Percentiles rank a stretch among this genome's conserved stretches.
Conservation (phyloP, 2,797 vertebrate species). For the Loriculus beryllinus region DNA sequence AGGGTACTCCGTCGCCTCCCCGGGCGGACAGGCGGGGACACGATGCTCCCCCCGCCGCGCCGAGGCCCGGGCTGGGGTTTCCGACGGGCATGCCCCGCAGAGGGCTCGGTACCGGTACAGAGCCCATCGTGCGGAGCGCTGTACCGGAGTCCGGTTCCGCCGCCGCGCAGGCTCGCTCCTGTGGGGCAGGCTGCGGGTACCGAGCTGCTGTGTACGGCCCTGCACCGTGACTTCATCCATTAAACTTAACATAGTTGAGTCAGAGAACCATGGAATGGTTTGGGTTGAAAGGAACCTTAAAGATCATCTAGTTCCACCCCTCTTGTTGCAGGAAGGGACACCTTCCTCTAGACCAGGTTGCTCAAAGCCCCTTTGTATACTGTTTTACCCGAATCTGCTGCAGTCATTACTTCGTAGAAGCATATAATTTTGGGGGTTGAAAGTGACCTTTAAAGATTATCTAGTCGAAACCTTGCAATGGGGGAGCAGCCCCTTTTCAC, state of each 20-base stretch:
- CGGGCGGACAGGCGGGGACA: background rate
- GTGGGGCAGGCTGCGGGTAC: background rate
- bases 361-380: background rate
- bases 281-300: background rate
- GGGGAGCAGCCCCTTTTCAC: background rate
- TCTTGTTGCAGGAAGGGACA: background rate
- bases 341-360: background rate
- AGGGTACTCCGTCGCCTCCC: background rate
- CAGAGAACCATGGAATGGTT: background rate
- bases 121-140: background rate
- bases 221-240: background rate
- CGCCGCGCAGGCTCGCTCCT: background rate
- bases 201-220: background rate
- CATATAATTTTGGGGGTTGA: background rate
- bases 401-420: background rate
- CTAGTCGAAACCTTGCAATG: background rate
- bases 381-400: background rate
- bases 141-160: fast-evolving
- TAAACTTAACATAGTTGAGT: background rate
- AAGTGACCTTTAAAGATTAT: background rate
- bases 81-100: background rate
- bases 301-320: background rate
- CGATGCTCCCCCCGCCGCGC: fast-evolving
- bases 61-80: fast-evolving
- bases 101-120: background rate